phyloP scores from a whole-genome alignment of 2,888 invertebrate genomes.

The Latheticus oryzae region DNA sequence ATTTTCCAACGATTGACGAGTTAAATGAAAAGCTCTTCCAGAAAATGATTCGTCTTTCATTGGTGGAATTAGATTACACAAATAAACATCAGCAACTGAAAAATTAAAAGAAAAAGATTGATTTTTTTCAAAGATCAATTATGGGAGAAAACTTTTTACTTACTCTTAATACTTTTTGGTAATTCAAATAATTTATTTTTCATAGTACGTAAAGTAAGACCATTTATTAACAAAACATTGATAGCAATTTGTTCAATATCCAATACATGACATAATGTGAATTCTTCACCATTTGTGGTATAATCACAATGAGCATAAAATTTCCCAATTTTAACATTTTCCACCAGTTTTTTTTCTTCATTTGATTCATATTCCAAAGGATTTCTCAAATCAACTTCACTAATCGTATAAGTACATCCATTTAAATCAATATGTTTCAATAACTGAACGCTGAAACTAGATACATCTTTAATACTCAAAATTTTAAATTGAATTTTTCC shows the following conservation, averaged over 20 bases:
- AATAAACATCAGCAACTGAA: conserved; percentile 53
- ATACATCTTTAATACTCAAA: conserved; percentile 70
- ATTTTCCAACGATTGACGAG: conserved; percentile 46
- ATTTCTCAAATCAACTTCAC: conserved; percentile 59
- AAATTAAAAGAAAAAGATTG: too few relatives aligned
- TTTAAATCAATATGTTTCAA: conserved; percentile 63
- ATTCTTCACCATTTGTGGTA: conserved; percentile 59
- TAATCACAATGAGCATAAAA: conserved; percentile 65
- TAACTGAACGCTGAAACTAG: conserved; percentile 72
- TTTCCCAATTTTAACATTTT: conserved; percentile 68
- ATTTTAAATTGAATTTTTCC: conserved; percentile 72
- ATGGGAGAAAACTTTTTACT: conserved; percentile 38
- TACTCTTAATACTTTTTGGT: conserved; percentile 63
- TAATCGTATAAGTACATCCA: conserved; percentile 36
- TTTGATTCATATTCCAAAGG: conserved; percentile 48
- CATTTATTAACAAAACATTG: conserved; percentile 57
- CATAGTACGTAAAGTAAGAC: conserved; percentile 64
- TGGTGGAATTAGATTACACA: conserved; percentile 59
- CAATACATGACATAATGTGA: conserved; percentile 70
- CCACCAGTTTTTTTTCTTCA: not conserved
- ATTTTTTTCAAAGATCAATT: too few relatives aligned
- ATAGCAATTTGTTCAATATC: conserved; percentile 64
- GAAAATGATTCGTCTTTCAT: conserved; percentile 56
- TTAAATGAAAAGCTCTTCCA: conserved; percentile 41
- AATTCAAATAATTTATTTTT: conserved; percentile 67